These are phyloP conservation scores for Mallotus villosus DNA, from an alignment of 2,797 vertebrate genomes.

Conservation along the genomic window DNA sequence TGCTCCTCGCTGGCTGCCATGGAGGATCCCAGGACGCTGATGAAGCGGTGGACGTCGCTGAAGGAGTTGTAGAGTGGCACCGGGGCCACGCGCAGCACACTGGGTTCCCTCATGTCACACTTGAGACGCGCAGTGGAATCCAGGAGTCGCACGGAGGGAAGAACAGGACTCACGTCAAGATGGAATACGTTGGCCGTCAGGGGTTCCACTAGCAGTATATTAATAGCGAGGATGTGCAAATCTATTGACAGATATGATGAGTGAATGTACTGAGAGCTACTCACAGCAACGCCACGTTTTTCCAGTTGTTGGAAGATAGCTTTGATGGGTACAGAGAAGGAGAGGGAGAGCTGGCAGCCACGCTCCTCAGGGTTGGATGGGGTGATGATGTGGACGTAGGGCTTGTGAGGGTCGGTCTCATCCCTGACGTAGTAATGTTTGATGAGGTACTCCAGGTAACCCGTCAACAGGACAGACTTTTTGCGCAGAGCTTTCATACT, in stretches of 20 bases:
- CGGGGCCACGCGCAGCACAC: constrained; percentile 83
- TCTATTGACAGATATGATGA: not conserved
- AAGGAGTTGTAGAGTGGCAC: constrained; percentile 95
- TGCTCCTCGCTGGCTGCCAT: constrained; percentile 58
- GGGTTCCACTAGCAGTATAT: no score
- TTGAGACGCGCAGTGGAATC: constrained; percentile 53
- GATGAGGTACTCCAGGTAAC: constrained; percentile 91
- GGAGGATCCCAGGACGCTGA: constrained; percentile 71
- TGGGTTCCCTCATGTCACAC: constrained; percentile 90
- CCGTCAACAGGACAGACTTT: constrained; percentile 90
- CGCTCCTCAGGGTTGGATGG: constrained; percentile 78
- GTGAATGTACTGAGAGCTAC: constrained; percentile 52
- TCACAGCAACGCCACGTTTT: constrained; percentile 87
- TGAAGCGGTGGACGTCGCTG: constrained; percentile 86
- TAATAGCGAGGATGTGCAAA: not conserved
- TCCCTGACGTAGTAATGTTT: constrained; percentile 72
- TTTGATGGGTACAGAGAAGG: constrained; percentile 79
- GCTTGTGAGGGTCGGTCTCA: constrained; percentile 56
- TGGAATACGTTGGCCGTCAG: no score
- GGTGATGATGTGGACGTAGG: constrained; percentile 82
- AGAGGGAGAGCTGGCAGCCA: constrained; percentile 90
- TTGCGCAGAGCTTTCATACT: constrained; percentile 82
- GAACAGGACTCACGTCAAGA: not conserved
- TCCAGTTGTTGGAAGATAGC: constrained; percentile 82
- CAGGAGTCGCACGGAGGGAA: not conserved